Conservation (phyloP, 1,140 invertebrate genomes). For the Drusus annulatus region DNA sequence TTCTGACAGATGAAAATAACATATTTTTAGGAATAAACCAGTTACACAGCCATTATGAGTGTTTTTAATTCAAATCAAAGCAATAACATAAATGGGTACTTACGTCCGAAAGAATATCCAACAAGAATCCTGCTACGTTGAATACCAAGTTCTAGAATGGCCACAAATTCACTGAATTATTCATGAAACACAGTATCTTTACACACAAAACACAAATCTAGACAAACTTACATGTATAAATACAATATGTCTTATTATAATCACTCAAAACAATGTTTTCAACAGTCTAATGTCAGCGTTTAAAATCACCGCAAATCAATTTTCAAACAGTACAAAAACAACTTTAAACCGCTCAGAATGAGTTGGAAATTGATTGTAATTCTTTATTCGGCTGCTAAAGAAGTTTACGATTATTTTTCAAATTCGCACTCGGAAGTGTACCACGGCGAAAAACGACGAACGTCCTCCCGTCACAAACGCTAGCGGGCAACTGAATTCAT, state of each 20-base stretch:
- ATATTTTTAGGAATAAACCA: too few relatives aligned
- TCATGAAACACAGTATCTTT: constrained; percentile 6
- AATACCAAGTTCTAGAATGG: constrained; percentile 2
- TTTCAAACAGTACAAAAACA: too few relatives aligned
- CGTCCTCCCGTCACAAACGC: constrained; percentile 9
- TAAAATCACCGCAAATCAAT: not conserved
- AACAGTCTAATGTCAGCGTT: not conserved
- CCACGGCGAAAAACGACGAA: not conserved
- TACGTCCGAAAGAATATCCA: constrained; percentile 12
- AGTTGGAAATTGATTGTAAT: too few relatives aligned
- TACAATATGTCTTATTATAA: not conserved
- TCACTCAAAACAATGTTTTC: not conserved
- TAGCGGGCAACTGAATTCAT: constrained; percentile 22
- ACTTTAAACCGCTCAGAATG: too few relatives aligned
- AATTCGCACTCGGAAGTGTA: not conserved
- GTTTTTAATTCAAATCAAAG: not conserved
- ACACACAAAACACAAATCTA: constrained; percentile 18
- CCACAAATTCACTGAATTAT: constrained; percentile 19
- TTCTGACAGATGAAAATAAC: too few relatives aligned
- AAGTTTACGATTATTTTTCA: constrained; percentile 20
- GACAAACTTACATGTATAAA: not conserved
- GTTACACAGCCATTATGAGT: too few relatives aligned
- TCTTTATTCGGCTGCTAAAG: not conserved
- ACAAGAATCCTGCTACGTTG: not conserved
- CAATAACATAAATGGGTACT: not conserved